A percentile compares a stretch with the other conserved stretches of the same genome.
phyloP scores from a whole-genome alignment of 2,797 vertebrate species.

The Alfaro cultratus region DNA sequence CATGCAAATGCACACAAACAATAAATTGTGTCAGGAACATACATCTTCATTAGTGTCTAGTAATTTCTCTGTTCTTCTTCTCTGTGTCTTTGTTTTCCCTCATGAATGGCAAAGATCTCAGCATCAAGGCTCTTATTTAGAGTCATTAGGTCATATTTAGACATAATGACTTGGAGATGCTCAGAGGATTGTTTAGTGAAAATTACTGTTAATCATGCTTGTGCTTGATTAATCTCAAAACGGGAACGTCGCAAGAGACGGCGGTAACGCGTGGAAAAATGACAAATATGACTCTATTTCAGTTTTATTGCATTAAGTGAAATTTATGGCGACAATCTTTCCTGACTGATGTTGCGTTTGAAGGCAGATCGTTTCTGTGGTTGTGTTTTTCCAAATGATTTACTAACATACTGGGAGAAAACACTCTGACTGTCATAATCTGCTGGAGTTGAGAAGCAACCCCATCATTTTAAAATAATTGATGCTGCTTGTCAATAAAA shows the following conservation, averaged over 20 bases:
- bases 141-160: constrained; percentile 56
- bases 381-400: constrained; percentile 26
- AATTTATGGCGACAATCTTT: constrained; percentile 51
- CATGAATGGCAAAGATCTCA: constrained; percentile 58
- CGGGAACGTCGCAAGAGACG: constrained; percentile 23
- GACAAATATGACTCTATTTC: constrained; percentile 52
- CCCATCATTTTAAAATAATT: neutral
- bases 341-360: constrained; percentile 42
- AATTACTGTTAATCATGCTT: constrained; percentile 58
- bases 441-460: neutral
- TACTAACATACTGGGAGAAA: neutral
- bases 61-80: constrained; percentile 59
- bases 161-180: constrained; percentile 54
- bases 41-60: constrained; percentile 74
- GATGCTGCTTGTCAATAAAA: constrained; percentile 5
- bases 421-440: neutral
- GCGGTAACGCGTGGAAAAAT: constrained; percentile 3
- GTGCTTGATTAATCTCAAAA: constrained; percentile 49
- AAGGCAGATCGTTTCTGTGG: constrained; percentile 31
- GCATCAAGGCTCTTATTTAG: constrained; percentile 46
- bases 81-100: constrained; percentile 55
- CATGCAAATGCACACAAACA: constrained; percentile 20
- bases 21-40: constrained; percentile 60
- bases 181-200: constrained; percentile 55
- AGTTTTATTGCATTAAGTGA: constrained; percentile 50